Conservation (phyloP, 2,797 vertebrate species). For the Neopelma chrysocephalum region DNA sequence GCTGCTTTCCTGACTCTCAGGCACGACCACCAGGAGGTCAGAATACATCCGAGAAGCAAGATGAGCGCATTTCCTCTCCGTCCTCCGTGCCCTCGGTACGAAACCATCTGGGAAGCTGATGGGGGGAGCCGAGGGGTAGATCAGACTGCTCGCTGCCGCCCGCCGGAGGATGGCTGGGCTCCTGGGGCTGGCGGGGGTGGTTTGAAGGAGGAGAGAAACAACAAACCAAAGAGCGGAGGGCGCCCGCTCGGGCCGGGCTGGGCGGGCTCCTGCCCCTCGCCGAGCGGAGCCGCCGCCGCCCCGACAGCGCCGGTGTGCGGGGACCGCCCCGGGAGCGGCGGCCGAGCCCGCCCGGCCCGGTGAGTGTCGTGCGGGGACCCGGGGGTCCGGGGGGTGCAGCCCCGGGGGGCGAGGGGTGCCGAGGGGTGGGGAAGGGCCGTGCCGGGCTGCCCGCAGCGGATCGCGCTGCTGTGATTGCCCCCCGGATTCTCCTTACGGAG, state of each 20-base stretch:
- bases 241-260: background rate
- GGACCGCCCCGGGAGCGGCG: background rate
- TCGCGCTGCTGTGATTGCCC: fast-evolving
- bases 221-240: background rate
- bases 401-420: background rate
- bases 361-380: background rate
- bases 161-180: background rate
- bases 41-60: background rate
- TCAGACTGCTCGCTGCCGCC: background rate
- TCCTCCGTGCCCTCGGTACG: background rate
- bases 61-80: slow-evolving; percentile 34
- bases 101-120: background rate
- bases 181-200: background rate
- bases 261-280: background rate
- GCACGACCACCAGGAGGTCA: slow-evolving; percentile 50
- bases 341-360: background rate
- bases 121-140: background rate
- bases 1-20: background rate
- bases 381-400: background rate
- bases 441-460: background rate
- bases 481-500: fast-evolving
- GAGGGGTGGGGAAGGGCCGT: background rate
- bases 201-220: background rate
- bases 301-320: background rate
- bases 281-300: background rate